Evolutionary conservation across 2,888 invertebrate genomes (phyloP).

Genomic region (Drepanosiphum platanoidis): DNA sequence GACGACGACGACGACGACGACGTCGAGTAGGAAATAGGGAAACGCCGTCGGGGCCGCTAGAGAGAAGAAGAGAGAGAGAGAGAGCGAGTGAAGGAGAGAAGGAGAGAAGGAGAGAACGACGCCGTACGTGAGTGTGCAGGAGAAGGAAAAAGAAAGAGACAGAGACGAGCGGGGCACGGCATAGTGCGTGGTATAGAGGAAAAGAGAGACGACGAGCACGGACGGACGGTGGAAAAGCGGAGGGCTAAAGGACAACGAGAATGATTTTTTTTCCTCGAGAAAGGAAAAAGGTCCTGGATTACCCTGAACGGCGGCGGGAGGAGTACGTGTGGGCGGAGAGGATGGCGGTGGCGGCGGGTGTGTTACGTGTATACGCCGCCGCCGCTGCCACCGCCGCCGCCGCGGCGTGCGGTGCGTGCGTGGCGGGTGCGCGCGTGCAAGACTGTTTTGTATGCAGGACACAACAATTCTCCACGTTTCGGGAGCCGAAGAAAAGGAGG

Average conservation of each 20-base stretch:
- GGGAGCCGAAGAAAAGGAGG: conserved; percentile 61
- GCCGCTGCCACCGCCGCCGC: neutral
- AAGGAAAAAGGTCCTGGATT: conserved; percentile 62
- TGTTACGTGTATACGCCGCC: neutral
- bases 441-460: conserved; percentile 66
- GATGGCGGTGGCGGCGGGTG: neutral
- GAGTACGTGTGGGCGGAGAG: neutral
- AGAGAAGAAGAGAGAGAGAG: neutral
- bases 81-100: neutral
- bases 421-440: conserved; percentile 63
- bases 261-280: conserved; percentile 53
- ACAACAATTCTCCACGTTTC: conserved; percentile 65
- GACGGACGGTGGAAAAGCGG: neutral
- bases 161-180: no score
- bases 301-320: neutral
- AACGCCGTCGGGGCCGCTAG: neutral
- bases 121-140: no score
- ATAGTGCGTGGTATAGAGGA: no score
- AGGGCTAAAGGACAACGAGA: conserved; percentile 59
- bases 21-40: conserved; percentile 33
- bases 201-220: neutral
- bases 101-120: no score
- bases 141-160: neutral
- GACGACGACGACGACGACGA: conserved; percentile 1
- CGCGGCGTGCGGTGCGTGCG: conserved; percentile 34